Conservation (phyloP, 1,140 invertebrate genomes). For the Pogonomyrmex californicus region DNA sequence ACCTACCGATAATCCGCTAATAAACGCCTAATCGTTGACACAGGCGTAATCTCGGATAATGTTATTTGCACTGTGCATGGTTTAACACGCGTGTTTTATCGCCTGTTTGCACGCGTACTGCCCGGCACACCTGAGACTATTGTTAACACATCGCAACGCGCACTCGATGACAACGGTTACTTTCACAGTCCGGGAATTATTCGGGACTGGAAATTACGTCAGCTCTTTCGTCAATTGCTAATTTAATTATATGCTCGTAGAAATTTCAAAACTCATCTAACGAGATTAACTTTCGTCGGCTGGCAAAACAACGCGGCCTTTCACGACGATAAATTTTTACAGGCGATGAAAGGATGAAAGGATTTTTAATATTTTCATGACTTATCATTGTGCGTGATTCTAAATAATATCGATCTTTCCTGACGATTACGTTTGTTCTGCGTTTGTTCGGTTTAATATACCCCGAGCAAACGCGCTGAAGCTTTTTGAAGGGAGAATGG, state of each 20-base stretch:
- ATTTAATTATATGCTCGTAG: neutral
- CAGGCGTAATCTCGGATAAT: slow-evolving; percentile 71
- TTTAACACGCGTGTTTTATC: slow-evolving; percentile 73
- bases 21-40: slow-evolving; percentile 75
- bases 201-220: neutral
- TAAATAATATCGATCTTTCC: neutral
- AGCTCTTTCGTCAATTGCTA: neutral
- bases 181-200: slow-evolving; percentile 20
- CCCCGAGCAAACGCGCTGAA: neutral
- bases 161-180: slow-evolving; percentile 20
- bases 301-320: neutral
- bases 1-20: slow-evolving; percentile 72
- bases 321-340: neutral
- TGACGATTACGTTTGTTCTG: neutral
- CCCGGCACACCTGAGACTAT: slow-evolving; percentile 74
- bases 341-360: neutral
- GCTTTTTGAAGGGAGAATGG: neutral
- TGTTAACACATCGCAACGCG: slow-evolving; percentile 54
- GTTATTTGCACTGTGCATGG: slow-evolving; percentile 65
- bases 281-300: neutral
- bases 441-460: neutral
- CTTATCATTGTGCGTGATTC: neutral
- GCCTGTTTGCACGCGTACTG: slow-evolving; percentile 68
- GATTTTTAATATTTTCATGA: neutral
- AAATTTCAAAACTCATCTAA: neutral